phyloP scores from a whole-genome alignment of 2,113 vertebrate species.

The Corvus moneduloides region DNA sequence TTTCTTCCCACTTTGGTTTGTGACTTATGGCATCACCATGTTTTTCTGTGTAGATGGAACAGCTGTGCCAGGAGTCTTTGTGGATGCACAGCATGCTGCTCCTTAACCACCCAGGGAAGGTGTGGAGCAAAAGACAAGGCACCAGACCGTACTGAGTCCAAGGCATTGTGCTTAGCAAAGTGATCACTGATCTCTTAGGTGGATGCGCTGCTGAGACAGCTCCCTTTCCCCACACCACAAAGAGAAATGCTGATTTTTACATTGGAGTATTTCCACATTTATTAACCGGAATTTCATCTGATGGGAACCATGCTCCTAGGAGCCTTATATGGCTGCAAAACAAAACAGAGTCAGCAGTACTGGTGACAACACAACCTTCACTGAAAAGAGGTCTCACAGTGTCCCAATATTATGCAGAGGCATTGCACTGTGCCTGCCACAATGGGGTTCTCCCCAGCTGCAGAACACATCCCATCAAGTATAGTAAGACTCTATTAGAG shows the following conservation, averaged over 20 bases:
- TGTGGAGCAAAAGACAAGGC: not conserved
- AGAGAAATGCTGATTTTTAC: not conserved
- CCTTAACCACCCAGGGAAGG: not conserved
- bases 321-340: not conserved
- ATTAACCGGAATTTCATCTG: not conserved
- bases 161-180: not conserved
- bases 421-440: not conserved
- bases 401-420: constrained; percentile 41
- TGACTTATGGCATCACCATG: not conserved
- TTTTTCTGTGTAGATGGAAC: not conserved
- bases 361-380: not conserved
- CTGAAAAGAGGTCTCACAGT: not conserved
- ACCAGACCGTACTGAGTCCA: not conserved
- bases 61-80: not conserved
- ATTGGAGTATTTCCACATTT: not conserved
- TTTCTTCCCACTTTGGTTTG: not conserved
- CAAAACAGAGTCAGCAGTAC: not conserved
- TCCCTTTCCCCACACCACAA: not conserved
- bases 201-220: not conserved
- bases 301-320: not conserved
- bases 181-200: not conserved
- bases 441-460: constrained; percentile 66
- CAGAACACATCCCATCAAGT: constrained; percentile 69
- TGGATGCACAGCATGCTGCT: not conserved
- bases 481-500: constrained; percentile 69